Conservation (phyloP, 2,797 vertebrate species). For the Orientallactaga sibirica region DNA sequence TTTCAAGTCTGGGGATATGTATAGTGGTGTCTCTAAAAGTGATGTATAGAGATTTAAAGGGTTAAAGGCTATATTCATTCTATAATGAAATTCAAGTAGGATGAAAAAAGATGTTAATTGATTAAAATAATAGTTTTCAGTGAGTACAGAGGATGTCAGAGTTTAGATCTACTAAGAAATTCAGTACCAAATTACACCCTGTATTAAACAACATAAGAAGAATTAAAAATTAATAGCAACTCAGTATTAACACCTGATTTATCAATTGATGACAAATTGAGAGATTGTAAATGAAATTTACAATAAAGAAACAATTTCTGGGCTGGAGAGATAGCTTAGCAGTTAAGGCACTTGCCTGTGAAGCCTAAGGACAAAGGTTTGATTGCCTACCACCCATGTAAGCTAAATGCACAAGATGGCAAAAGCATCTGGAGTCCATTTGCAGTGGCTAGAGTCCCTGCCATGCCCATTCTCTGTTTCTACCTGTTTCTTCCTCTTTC, state of each 20-base stretch:
- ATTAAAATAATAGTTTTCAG: conserved; percentile 86
- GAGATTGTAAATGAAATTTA: conserved; percentile 76
- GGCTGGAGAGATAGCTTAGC: too few relatives aligned
- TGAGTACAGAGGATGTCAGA: conserved; percentile 80
- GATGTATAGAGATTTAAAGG: conserved; percentile 74
- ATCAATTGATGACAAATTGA: conserved; percentile 83
- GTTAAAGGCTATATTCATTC: conserved; percentile 62
- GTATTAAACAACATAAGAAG: conserved; percentile 84
- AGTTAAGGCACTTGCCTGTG: too few relatives aligned
- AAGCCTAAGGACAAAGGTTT: too few relatives aligned
- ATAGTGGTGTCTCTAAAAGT: conserved; percentile 60
- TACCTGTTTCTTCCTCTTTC: too few relatives aligned
- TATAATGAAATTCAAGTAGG: conserved; percentile 38
- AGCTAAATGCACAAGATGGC: too few relatives aligned
- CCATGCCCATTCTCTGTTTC: too few relatives aligned
- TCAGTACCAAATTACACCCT: conserved; percentile 84
- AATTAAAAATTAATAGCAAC: conserved; percentile 86
- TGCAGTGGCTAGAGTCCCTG: too few relatives aligned
- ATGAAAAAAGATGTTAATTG: conserved; percentile 66
- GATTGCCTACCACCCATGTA: too few relatives aligned
- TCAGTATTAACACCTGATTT: conserved; percentile 82
- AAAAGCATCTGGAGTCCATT: too few relatives aligned
- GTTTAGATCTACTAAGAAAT: conserved; percentile 84
- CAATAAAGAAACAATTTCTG: conserved; percentile 69
- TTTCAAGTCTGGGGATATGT: conserved; percentile 55